A percentile compares a stretch with the other conserved stretches of the same genome.
These are phyloP conservation scores for Neotoma lepida DNA, from an alignment of 2,113 vertebrate species.

Conservation along the genomic window DNA sequence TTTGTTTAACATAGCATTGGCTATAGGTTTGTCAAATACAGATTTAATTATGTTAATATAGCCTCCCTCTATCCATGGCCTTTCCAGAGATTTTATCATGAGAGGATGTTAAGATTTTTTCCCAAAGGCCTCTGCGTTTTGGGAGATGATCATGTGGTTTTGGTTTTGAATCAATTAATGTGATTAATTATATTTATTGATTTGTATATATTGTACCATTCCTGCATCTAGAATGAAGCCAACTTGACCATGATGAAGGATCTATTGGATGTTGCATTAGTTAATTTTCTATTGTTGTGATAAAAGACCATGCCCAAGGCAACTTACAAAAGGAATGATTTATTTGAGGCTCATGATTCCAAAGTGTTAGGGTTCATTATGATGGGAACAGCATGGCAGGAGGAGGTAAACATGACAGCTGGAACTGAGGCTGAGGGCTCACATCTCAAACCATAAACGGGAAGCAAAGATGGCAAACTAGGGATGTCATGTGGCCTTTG, in stretches of 20 bases:
- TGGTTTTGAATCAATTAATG: background rate
- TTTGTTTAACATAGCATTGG: background rate
- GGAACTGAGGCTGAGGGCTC: background rate
- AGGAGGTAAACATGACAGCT: background rate
- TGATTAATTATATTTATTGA: background rate
- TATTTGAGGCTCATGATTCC: background rate
- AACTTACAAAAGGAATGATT: background rate
- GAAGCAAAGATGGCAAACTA: background rate
- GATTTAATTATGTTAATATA: background rate
- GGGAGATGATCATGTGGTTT: background rate
- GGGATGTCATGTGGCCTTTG: background rate
- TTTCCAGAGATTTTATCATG: background rate
- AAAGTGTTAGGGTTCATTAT: background rate
- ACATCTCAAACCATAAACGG: background rate
- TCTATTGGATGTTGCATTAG: background rate
- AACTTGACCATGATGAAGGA: background rate
- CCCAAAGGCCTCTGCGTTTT: background rate
- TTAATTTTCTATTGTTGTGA: background rate
- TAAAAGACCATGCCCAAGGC: background rate
- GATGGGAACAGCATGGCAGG: background rate
- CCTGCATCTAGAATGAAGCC: background rate
- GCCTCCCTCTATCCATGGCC: background rate
- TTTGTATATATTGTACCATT: background rate
- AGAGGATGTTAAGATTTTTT: background rate
- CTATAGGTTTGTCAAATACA: background rate